These are phyloP conservation scores for Cyphomyrus plagiostoma DNA, from an alignment of 2,113 vertebrate genomes.

Conservation along the genomic window DNA sequence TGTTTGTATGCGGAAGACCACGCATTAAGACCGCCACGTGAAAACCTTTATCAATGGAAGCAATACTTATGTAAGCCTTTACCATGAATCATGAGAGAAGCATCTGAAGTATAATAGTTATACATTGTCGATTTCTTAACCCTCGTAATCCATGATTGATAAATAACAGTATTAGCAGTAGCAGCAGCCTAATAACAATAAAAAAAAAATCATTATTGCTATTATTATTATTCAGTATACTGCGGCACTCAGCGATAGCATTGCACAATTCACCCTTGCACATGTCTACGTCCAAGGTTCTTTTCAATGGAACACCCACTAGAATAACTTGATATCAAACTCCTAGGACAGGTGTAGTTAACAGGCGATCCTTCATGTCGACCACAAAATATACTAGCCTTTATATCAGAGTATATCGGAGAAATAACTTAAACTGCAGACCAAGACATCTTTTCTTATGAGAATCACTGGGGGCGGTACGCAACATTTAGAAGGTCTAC, in stretches of 20 bases:
- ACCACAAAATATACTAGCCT: slow-evolving; percentile 53
- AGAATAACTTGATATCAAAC: slow-evolving; percentile 59
- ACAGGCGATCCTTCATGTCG: slow-evolving; percentile 50
- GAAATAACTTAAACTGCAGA: slow-evolving; percentile 65
- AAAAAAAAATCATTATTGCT: not conserved
- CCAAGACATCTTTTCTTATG: slow-evolving; percentile 63
- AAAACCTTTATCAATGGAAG: not conserved
- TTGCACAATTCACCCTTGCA: slow-evolving; percentile 54
- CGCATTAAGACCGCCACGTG: slow-evolving; percentile 1
- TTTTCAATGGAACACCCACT: slow-evolving; percentile 50
- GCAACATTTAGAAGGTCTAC: slow-evolving; percentile 61
- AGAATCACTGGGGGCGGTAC: slow-evolving; percentile 69
- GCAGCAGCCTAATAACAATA: not conserved
- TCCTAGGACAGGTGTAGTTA: slow-evolving; percentile 73
- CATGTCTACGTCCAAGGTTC: slow-evolving; percentile 49
- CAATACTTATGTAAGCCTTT: not conserved
- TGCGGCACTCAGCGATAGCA: slow-evolving; percentile 44
- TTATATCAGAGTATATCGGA: slow-evolving; percentile 61
- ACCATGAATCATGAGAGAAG: not conserved
- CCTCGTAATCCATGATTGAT: not conserved
- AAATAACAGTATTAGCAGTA: not conserved
- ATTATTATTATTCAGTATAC: slow-evolving; percentile 21
- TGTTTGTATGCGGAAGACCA: not conserved
- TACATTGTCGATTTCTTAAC: not conserved
- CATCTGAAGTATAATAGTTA: not conserved